These are phyloP conservation scores for Lasiurus cinereus DNA, from an alignment of 2,113 vertebrate species.

Conservation along the genomic window DNA sequence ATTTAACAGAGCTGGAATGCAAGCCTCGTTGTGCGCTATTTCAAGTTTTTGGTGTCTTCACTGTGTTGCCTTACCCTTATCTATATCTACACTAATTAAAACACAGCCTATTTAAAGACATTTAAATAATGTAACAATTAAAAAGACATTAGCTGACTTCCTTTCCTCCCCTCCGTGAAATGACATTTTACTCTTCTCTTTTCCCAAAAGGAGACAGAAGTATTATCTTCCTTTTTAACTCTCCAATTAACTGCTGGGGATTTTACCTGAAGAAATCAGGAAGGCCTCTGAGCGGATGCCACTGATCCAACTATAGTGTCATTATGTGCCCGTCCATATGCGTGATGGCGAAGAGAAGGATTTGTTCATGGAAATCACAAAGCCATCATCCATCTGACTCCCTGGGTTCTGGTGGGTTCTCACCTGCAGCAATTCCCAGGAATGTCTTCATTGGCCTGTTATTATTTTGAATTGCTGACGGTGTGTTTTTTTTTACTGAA, in stretches of 20 bases:
- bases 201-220: conserved; percentile 63
- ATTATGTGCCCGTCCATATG: conserved; percentile 18
- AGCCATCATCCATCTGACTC: conserved; percentile 60
- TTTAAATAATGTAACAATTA: conserved; percentile 52
- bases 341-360: neutral
- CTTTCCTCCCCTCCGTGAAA: neutral
- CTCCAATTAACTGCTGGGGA: conserved; percentile 54
- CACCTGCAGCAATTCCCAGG: neutral
- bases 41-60: neutral
- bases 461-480: conserved; percentile 67
- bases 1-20: neutral
- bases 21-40: neutral
- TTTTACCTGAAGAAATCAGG: conserved; percentile 59
- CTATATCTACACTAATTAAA: conserved; percentile 35
- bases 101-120: conserved; percentile 43
- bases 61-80: neutral
- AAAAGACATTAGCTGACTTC: conserved; percentile 19
- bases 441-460: conserved; percentile 59
- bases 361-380: conserved; percentile 9
- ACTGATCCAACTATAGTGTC: conserved; percentile 48
- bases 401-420: neutral
- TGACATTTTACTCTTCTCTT: neutral
- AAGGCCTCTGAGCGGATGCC: conserved; percentile 11
- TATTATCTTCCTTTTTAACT: conserved; percentile 70
- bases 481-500: conserved; percentile 23